phyloP scores from a whole-genome alignment of 35 echinoderm and acorn worm species.

The Apostichopus parvimensis region DNA sequence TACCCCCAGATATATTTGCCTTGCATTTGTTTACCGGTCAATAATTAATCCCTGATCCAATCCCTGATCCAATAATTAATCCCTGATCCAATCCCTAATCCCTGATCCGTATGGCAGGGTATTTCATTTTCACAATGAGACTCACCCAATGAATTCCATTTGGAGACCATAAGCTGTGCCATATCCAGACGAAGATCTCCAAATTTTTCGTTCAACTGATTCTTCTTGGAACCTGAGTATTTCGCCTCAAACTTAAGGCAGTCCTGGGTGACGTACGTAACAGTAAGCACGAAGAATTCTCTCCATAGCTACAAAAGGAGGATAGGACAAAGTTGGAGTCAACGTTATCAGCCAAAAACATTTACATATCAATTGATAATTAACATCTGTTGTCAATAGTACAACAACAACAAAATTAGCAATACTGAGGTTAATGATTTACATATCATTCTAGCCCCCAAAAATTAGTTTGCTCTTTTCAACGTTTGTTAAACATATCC shows the following conservation, averaged over 20 bases:
- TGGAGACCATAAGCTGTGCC: slow-evolving; percentile 62
- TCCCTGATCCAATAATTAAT: background rate
- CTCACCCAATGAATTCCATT: slow-evolving; percentile 90
- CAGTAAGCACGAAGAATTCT: slow-evolving; percentile 80
- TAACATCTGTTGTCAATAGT: too few species aligned
- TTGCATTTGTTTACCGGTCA: background rate
- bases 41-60: background rate
- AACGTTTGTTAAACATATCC: too few species aligned
- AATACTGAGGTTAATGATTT: too few species aligned
- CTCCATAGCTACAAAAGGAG: slow-evolving; percentile 67
- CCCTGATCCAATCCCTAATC: background rate
- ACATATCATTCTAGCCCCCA: too few species aligned
- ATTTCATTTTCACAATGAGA: background rate
- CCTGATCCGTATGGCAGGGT: background rate
- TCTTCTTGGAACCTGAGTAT: slow-evolving; percentile 63
- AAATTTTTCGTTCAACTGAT: slow-evolving; percentile 64
- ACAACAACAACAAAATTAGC: too few species aligned
- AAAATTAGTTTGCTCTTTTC: too few species aligned
- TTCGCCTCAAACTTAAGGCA: slow-evolving; percentile 72
- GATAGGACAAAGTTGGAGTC: background rate
- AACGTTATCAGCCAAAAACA: too few species aligned
- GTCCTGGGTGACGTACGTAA: slow-evolving; percentile 81
- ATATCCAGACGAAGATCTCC: slow-evolving; percentile 91
- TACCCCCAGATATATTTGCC: background rate
- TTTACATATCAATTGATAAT: too few species aligned